Evolutionary conservation across 2,888 invertebrate genomes (phyloP), one percentile per base, ranked within the genome.

Genomic region (Amblyteles armatorius): DNA sequence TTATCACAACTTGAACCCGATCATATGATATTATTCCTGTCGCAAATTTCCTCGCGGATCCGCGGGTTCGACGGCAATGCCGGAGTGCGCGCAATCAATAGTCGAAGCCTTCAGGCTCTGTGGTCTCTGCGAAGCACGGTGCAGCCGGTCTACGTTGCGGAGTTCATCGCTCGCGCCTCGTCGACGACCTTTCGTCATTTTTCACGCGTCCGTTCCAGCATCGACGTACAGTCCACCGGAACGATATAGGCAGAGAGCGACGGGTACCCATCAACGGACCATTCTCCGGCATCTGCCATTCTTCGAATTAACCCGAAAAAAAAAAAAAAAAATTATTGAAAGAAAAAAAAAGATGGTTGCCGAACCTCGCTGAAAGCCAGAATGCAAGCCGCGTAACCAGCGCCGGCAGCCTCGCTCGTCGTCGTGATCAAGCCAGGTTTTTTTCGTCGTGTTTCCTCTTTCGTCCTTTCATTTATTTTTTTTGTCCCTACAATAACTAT

Each of bases 21-120:
- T 89, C 90, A 89, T 90, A 90, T 88, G 86, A 87, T 87, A 89
- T 91, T 90, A 92, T 91, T 91, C 89, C 85, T 74, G 85, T 86
- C 81, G 72, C 83, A 79, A 78, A 57, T 74, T 74, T 69, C 55
- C 22, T 65, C 48, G 60, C 50, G 50, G n/a, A 65, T 52, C 33
- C 68, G 48, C n/a, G 48, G 29, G 77, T 82, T 86, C 83, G 87
- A 88, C 89, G 91, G 91, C 90, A 91, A 91, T 90, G 87, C 89
- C 87, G 86, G 87, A 29, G 33, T 87, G 84, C 72, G 55, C 87
- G 87, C 88, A 91, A 91, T 91, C 91, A 89, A 90, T 90, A 90
- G 87, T 88, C 86, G 84, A 79, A 72, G 36, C 50, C 22, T 13
- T 11, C 22, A 22, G 11, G 48, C 40, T n/a, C 26, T 65, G 11